phyloP scores from a whole-genome alignment of 2,113 vertebrate genomes.

The Leucosticte australis region DNA sequence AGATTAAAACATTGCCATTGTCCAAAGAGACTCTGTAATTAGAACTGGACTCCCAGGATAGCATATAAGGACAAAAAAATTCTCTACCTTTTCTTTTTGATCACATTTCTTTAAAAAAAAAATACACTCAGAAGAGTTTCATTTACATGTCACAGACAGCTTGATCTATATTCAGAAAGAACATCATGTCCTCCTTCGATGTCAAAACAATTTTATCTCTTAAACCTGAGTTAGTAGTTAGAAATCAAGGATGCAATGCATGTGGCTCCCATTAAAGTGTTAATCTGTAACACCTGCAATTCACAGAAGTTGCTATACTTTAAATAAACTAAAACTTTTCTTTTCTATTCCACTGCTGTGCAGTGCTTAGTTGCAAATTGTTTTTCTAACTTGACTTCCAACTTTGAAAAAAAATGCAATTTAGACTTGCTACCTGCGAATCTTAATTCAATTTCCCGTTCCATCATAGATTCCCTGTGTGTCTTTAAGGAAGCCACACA shows the following conservation, averaged over 20 bases:
- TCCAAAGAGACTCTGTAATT: neutral
- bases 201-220: constrained; percentile 35
- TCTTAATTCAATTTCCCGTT: neutral
- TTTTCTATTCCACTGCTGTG: neutral
- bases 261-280: constrained; percentile 9
- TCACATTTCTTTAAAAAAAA: neutral
- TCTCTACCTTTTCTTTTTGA: neutral
- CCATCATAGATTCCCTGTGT: neutral
- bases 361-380: neutral
- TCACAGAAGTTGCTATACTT: neutral
- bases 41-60: neutral
- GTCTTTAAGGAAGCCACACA: neutral
- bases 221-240: neutral
- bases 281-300: constrained; percentile 42
- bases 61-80: neutral
- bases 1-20: neutral
- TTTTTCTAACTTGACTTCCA: neutral
- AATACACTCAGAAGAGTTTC: neutral
- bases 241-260: neutral
- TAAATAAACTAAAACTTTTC: neutral
- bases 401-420: neutral
- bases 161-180: constrained; percentile 42
- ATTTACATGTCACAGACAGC: neutral
- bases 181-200: neutral
- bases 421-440: neutral